phyloP scores from a whole-genome alignment of 2,888 invertebrate species.

The Thecophora atra region DNA sequence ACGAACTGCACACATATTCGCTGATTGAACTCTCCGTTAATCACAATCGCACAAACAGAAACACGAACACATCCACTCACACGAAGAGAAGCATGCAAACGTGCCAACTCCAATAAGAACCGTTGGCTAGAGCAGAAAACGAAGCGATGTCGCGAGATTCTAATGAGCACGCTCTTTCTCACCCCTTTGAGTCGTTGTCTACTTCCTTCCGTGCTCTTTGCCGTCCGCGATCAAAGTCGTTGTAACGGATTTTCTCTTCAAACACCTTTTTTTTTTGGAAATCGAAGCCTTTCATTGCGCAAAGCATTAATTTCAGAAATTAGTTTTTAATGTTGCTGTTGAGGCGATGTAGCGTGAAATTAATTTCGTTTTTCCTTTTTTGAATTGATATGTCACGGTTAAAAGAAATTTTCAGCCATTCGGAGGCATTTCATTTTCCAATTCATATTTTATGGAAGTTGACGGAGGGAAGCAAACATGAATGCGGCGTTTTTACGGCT shows the following conservation, averaged over 20 bases:
- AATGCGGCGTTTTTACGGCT: too few species aligned
- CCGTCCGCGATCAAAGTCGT: not conserved
- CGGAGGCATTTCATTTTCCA: not conserved
- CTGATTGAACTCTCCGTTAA: conserved; percentile 22
- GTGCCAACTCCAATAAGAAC: too few species aligned
- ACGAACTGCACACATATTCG: not conserved
- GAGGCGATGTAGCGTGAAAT: conserved; percentile 37
- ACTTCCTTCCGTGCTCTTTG: not conserved
- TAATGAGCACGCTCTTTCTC: not conserved
- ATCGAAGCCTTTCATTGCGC: conserved; percentile 17
- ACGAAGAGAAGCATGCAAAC: not conserved
- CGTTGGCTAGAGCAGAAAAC: too few species aligned
- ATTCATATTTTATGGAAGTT: not conserved
- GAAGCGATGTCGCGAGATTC: not conserved
- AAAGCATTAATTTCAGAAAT: conserved; percentile 29
- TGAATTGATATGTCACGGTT: conserved; percentile 24
- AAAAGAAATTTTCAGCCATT: conserved; percentile 17
- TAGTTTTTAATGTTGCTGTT: conserved; percentile 29
- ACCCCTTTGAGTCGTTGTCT: not conserved
- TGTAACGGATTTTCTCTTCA: conserved; percentile 6
- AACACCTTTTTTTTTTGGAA: not conserved
- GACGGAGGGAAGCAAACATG: not conserved
- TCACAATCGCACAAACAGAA: not conserved
- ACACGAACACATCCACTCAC: not conserved
- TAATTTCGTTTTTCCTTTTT: conserved; percentile 24